These are phyloP conservation scores for Oscheius sp. DNA, from an alignment of 1,140 invertebrate species.

Conservation along the genomic window DNA sequence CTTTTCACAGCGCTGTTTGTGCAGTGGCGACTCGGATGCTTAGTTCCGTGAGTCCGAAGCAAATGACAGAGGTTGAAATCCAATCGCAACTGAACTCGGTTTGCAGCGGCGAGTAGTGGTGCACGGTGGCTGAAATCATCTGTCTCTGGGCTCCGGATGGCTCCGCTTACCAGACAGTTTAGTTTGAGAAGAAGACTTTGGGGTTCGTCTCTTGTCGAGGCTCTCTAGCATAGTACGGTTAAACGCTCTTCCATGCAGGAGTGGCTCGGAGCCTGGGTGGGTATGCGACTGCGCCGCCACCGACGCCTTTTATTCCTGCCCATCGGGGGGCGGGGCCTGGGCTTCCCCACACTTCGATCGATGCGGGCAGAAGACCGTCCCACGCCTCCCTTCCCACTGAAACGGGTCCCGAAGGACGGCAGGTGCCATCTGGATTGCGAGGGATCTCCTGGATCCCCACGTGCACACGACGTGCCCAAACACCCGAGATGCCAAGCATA, in stretches of 20 bases:
- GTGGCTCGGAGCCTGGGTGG: conserved; percentile 2
- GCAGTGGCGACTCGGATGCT: conserved; percentile 38
- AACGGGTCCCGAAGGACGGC: no score
- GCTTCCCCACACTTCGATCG: conserved; percentile 4
- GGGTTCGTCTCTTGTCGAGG: background rate
- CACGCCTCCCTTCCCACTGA: no score
- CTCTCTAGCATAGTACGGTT: background rate
- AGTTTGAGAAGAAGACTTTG: background rate
- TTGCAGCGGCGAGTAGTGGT: conserved; percentile 9
- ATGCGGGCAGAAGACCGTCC: no score
- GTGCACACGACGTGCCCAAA: no score
- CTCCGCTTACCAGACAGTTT: background rate
- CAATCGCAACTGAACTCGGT: conserved; percentile 25
- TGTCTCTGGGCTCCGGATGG: conserved; percentile 5
- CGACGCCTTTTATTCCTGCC: conserved; percentile 13
- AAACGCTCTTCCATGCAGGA: conserved; percentile 13
- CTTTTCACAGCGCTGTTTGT: background rate
- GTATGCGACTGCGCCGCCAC: conserved; percentile 7
- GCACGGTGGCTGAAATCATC: conserved; percentile 11
- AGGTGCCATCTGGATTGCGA: no score
- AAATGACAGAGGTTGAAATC: conserved; percentile 39
- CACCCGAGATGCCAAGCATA: no score
- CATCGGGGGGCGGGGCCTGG: conserved; percentile 16
- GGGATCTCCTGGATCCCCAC: no score
- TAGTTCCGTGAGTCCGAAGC: conserved; percentile 38